Base-by-base conservation (phyloP, 2,888 invertebrate genomes). In the Cephus runcator region DNA sequence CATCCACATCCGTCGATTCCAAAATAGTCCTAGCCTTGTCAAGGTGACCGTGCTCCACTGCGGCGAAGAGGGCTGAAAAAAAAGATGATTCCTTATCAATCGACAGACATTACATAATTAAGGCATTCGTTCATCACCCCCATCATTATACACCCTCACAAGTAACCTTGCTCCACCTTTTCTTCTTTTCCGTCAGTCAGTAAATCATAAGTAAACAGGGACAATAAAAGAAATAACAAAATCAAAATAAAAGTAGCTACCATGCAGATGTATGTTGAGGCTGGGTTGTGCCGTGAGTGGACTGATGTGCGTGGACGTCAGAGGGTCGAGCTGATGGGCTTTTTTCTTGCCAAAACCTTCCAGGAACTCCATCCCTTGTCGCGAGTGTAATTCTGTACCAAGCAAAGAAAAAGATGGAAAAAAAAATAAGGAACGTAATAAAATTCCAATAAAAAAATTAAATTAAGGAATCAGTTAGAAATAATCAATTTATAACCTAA, bases 11-110 rank as follows among this genome's bases (percentile, higher is more conserved):
- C 1, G 97, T 97, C 35, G 97, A 97, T 88, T 98, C 97, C 89
- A 99, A 93, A 88, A 99, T 98, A 77, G 97, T 96, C 86, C 96
- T 94, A 12, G 98, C 97, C 90, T 97, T 97, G 88, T 98, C 98
- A 88, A 98, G 92, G 91, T 99, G 98, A 76, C 98, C 98, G 92
- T 98, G 97, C 92, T 99, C 99, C 69, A 99, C 97, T 11, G 98
- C 98, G 69, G 97, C 96, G 91, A 99, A 98, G 75, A 98, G 93
- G 77, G 97, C 98, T 98, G 94, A 35, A 94, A 95, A 95, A 23
- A 23, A 56, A 56, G 6, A 40, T 23, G 2, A 15, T 56, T 0
- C 56, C 56, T 56, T 56, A 56, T 23, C 23, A 56, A 56, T 56
- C 56, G 2, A 23, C 23, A 6, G 56, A 6, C 23, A 23, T 56